These are phyloP conservation scores for Eurystomus gularis DNA, from an alignment of 2,113 vertebrate genomes.

Conservation along the genomic window DNA sequence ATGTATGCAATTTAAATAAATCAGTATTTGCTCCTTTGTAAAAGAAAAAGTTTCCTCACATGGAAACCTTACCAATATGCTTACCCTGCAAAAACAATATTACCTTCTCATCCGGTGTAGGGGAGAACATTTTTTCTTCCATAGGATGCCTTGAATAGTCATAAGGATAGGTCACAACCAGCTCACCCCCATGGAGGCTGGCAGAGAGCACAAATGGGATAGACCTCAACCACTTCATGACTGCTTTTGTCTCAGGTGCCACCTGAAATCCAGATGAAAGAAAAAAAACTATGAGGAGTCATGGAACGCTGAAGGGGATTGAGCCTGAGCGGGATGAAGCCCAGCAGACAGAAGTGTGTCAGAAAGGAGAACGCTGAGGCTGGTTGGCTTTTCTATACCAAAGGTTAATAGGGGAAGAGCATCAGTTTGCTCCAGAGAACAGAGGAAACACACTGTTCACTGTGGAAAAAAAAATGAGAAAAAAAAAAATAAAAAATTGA, in stretches of 20 bases:
- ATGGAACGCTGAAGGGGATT: neutral
- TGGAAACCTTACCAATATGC: neutral
- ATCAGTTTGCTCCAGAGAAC: neutral
- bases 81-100: neutral
- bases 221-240: slow-evolving; percentile 93
- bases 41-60: neutral
- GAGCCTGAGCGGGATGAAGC: neutral
- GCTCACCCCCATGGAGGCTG: slow-evolving; percentile 93
- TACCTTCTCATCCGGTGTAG: slow-evolving; percentile 95
- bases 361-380: neutral
- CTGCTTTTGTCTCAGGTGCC: slow-evolving; percentile 92
- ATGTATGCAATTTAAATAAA: neutral
- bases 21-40: neutral
- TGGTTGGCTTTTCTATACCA: neutral
- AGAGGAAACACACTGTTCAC: neutral
- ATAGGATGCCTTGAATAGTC: slow-evolving; percentile 88
- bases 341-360: neutral
- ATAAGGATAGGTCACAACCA: slow-evolving; percentile 95
- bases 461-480: neutral
- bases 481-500: neutral
- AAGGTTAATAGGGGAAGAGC: neutral
- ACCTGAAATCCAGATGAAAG: slow-evolving; percentile 74
- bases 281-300: neutral
- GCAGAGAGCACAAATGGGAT: slow-evolving; percentile 92
- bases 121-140: slow-evolving; percentile 90